Evolutionary conservation across 2,797 vertebrate species (phyloP).

Genomic region (Manis javanica): DNA sequence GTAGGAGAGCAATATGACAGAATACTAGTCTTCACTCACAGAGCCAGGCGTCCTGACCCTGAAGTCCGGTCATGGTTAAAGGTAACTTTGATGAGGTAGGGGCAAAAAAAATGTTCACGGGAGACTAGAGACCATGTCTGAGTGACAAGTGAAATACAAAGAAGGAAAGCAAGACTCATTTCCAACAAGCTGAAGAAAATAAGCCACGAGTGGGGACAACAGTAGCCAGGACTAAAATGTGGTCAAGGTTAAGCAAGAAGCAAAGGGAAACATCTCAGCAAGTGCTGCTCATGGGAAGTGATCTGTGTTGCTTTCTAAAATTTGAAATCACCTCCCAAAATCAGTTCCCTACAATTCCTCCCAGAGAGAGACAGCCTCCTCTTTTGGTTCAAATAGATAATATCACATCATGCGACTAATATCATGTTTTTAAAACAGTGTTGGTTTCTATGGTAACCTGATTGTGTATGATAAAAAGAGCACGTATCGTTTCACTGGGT

Average conservation of each 20-base stretch:
- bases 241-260: background rate
- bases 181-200: constrained; percentile 42
- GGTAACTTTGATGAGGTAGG: background rate
- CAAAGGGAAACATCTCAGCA: background rate
- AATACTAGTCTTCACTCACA: background rate
- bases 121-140: background rate
- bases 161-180: constrained; percentile 7
- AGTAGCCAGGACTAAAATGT: background rate
- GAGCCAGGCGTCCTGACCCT: background rate
- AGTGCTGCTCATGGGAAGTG: background rate
- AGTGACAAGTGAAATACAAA: background rate
- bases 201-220: background rate
- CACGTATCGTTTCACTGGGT: background rate
- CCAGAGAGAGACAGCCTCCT: background rate
- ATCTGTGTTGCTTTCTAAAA: constrained; percentile 20
- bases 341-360: background rate
- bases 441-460: constrained; percentile 59
- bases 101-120: background rate
- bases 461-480: constrained; percentile 35
- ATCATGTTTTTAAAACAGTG: constrained; percentile 46
- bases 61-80: background rate
- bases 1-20: background rate
- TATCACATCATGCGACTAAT: constrained; percentile 39
- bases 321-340: background rate
- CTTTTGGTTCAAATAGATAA: constrained; percentile 40